Conservation (phyloP, 1,140 invertebrate genomes). For the Antheraea mylitta region DNA sequence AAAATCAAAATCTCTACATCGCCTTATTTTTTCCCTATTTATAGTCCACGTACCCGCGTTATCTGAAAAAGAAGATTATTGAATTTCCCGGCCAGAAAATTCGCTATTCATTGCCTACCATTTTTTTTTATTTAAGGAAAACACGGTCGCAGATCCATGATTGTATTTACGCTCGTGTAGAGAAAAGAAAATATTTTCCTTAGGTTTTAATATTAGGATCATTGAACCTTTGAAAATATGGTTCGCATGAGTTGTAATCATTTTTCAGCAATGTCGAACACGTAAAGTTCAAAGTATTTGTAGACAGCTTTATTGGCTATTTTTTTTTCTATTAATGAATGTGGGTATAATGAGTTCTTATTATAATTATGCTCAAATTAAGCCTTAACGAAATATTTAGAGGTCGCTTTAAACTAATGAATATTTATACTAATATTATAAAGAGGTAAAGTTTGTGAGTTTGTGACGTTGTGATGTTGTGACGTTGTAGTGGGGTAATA, state of each 20-base stretch:
- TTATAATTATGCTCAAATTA: too few species aligned
- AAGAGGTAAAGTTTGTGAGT: too few species aligned
- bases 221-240: slow-evolving; percentile 23
- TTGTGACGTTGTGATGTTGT: too few species aligned
- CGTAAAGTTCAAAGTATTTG: background rate
- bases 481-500: too few species aligned
- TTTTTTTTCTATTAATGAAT: too few species aligned
- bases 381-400: too few species aligned
- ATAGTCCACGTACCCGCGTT: slow-evolving; percentile 11
- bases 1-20: slow-evolving; percentile 6
- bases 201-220: slow-evolving; percentile 32
- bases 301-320: background rate
- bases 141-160: slow-evolving; percentile 34
- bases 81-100: slow-evolving; percentile 23
- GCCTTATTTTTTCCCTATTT: slow-evolving; percentile 2
- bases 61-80: slow-evolving; percentile 21
- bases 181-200: slow-evolving; percentile 25
- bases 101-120: slow-evolving; percentile 25
- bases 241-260: slow-evolving; percentile 27
- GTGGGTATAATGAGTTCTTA: too few species aligned
- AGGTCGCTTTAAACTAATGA: too few species aligned
- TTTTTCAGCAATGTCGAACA: slow-evolving; percentile 18
- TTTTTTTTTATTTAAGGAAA: slow-evolving; percentile 38
- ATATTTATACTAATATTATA: too few species aligned
- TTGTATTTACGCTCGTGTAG: slow-evolving; percentile 5